Evolutionary conservation across 2,113 vertebrate genomes (phyloP), one percentile per base, ranked within the genome.

Genomic region (Opisthocomus hoazin): DNA sequence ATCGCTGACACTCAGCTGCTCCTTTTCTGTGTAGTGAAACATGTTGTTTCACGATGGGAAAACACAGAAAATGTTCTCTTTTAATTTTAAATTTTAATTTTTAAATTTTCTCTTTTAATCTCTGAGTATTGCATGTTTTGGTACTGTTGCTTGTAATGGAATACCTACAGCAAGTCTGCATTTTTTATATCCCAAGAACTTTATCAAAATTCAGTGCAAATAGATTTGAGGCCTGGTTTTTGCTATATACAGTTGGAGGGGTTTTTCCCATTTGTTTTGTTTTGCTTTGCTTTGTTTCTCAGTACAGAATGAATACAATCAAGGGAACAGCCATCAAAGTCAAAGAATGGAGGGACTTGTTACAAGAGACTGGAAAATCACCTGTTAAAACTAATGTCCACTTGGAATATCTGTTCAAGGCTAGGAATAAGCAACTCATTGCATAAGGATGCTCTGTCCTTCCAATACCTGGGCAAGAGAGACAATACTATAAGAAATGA

Each of bases 221-320:
- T 15, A 11, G 1, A 4, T 58, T 80, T 54, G 79, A 92, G 92
- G 51, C 3, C 22, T 70, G 54, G 5, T 2, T 74, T 90, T 80
- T 70, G 3, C n/a, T 92, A 65, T 37, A 37, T 30, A n/a, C n/a
- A 87, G 8, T 39, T 58, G 9, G 71, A 41, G 10, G 2, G 6
- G 2, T 24, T 8, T 64, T 15, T 2, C 15, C 11, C 45, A 45
- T 45, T 45, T 15, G 17, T 45, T 51, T 64, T 20, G 0, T 54
- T 82, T 84, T 54, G n/a, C 24, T 95, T 92, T 36, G 34, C 12
- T 78, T 86, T 81, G 13, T 66, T 84, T 89, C 56, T 78, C 43
- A 58, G 26, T 24, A 57, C 10, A 56, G 27, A 85, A 92, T 45
- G 4, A 79, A 37, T 66, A 48, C 3, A 17, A 87, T 57, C n/a